These are phyloP conservation scores for Hassar affinis DNA, from an alignment of 2,113 vertebrate species.

Conservation along the genomic window DNA sequence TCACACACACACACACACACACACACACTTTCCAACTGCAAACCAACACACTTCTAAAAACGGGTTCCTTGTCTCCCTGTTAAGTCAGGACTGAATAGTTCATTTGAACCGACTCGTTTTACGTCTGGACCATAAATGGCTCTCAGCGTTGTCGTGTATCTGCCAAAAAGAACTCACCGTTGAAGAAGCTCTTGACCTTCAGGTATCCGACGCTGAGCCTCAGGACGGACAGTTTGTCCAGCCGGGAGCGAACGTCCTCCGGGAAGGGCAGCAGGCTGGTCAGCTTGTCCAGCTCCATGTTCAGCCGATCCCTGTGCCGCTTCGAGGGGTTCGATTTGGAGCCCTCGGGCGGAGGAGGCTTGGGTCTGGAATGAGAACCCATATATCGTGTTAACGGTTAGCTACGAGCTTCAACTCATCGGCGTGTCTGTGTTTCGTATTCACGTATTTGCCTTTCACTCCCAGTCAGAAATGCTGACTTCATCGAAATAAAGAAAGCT, in stretches of 20 bases:
- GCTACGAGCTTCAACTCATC: not conserved
- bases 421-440: not conserved
- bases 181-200: conserved; percentile 81
- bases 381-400: not conserved
- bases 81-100: not conserved
- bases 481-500: not conserved
- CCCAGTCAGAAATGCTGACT: not conserved
- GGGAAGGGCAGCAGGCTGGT: conserved; percentile 79
- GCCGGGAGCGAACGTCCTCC: conserved; percentile 70
- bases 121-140: not conserved
- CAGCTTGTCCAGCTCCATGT: conserved; percentile 78
- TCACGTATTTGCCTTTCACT: not conserved
- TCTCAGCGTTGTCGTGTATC: not conserved
- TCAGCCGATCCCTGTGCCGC: conserved; percentile 77
- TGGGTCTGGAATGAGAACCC: conserved; percentile 61
- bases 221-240: conserved; percentile 83
- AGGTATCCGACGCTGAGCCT: conserved; percentile 81
- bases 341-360: conserved; percentile 64
- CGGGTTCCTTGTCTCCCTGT: not conserved
- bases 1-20: not conserved
- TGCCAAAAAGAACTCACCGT: conserved; percentile 64
- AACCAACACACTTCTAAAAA: not conserved
- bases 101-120: not conserved
- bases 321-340: conserved; percentile 83
- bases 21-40: not conserved